Conservation (phyloP, 2,888 invertebrate genomes). For the Scrobipalpa atriplicella region DNA sequence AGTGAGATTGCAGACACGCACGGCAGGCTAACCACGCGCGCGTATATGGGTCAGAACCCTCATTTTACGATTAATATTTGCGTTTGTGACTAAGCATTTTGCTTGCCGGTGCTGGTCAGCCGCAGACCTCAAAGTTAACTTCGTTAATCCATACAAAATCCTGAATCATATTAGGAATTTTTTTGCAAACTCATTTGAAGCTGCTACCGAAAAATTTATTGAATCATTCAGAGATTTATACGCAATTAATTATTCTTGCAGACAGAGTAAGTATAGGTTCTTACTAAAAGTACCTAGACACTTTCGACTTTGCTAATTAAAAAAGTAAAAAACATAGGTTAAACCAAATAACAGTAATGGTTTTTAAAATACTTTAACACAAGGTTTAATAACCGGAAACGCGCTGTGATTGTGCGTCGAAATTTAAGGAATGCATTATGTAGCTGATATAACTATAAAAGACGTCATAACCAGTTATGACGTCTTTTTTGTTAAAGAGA, state of each 20-base stretch:
- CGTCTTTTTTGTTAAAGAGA: too few relatives aligned
- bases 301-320: too few relatives aligned
- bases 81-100: constrained; percentile 56
- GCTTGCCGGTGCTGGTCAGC: constrained; percentile 40
- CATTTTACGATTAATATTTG: constrained; percentile 59
- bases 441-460: not conserved
- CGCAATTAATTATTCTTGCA: too few relatives aligned
- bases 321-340: too few relatives aligned
- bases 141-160: constrained; percentile 25
- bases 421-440: not conserved
- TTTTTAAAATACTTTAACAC: too few relatives aligned
- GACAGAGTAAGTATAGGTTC: too few relatives aligned
- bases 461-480: too few relatives aligned
- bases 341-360: too few relatives aligned
- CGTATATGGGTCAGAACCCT: constrained; percentile 54
- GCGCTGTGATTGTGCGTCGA: too few relatives aligned
- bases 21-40: constrained; percentile 46
- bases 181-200: not conserved
- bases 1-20: constrained; percentile 69
- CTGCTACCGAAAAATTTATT: not conserved
- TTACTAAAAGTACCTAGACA: too few relatives aligned
- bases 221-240: not conserved
- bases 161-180: too few relatives aligned
- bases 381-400: too few relatives aligned
- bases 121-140: constrained; percentile 30